phyloP scores from a whole-genome alignment of 2,888 invertebrate genomes.

The Nymphalis urticae region DNA sequence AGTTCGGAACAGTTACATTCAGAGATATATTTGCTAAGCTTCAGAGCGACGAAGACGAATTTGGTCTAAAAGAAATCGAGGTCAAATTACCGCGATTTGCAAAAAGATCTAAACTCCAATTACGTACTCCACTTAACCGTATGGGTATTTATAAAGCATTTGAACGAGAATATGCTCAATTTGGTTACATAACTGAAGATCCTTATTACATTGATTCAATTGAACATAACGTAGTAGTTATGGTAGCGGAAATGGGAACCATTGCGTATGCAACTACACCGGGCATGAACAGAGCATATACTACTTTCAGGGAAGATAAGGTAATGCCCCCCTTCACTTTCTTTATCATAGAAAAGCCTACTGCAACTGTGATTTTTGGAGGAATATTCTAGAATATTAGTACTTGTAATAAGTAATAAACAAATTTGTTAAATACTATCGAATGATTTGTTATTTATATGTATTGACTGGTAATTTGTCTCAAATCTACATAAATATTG shows the following conservation, averaged over 20 bases:
- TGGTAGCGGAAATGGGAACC: conserved; percentile 88
- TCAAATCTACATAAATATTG: too few relatives aligned
- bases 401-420: too few relatives aligned
- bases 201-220: conserved; percentile 82
- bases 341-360: conserved; percentile 84
- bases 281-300: conserved; percentile 33
- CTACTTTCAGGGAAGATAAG: not conserved
- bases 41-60: conserved; percentile 59
- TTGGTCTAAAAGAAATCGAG: conserved; percentile 76
- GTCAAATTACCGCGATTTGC: conserved; percentile 84
- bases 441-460: too few relatives aligned
- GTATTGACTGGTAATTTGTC: too few relatives aligned
- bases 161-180: conserved; percentile 76
- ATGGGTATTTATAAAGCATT: conserved; percentile 87
- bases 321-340: conserved; percentile 61
- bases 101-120: conserved; percentile 81
- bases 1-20: conserved; percentile 71
- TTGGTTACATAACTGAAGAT: conserved; percentile 78
- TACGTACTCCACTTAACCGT: conserved; percentile 80
- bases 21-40: conserved; percentile 78
- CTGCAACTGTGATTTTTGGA: conserved; percentile 83
- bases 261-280: conserved; percentile 83
- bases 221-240: conserved; percentile 87
- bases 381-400: conserved; percentile 67
- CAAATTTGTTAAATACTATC: too few relatives aligned